Evolutionary conservation across 1,140 invertebrate species (phyloP), one percentile per base, ranked within the genome.

Genomic region (Papilio aristodemus): DNA sequence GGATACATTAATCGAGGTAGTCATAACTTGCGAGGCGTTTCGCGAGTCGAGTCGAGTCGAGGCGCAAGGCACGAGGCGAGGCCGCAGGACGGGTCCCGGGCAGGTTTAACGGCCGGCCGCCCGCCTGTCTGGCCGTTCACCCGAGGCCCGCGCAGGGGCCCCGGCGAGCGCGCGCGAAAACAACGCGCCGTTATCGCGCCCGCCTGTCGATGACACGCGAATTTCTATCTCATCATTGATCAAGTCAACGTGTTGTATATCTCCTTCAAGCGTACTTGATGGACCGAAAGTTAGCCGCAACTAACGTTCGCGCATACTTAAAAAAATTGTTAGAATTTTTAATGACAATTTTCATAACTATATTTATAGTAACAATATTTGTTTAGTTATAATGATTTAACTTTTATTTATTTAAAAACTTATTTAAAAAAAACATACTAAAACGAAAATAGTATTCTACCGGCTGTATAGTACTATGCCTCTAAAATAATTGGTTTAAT

Each of bases 51-150:
- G 59, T 69, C 68, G 43, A 62, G n/a, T 69, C 59, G 68, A 73
- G 70, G 69, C 70, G 66, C 68, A 67, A 67, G 67, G 66, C 71
- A 78, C 77, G 77, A 77, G 73, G 75, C 74, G 79, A 84, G 84
- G 79, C 80, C 82, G 73, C 78, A 72, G 72, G 79, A 77, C 81
- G 76, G 74, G 77, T 81, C 77, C 80, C 78, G 76, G 77, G 83
- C 85, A 89, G 83, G 89, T 88, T 89, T 89, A 90, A 89, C 86
- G 89, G 86, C 87, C 87, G 86, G 81, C 81, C 79, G 80, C 73
- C 80, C 75, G 80, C 77, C 81, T 83, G 88, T 90, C 88, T 91
- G 88, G 88, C 88, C 88, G 84, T 90, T 90, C 83, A 89, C 86
- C 88, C 86, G 86, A 76, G 86, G 83, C 85, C 83, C 85, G 85